Evolutionary conservation across 2,113 vertebrate genomes (phyloP).

Genomic region (Climacteris rufus): DNA sequence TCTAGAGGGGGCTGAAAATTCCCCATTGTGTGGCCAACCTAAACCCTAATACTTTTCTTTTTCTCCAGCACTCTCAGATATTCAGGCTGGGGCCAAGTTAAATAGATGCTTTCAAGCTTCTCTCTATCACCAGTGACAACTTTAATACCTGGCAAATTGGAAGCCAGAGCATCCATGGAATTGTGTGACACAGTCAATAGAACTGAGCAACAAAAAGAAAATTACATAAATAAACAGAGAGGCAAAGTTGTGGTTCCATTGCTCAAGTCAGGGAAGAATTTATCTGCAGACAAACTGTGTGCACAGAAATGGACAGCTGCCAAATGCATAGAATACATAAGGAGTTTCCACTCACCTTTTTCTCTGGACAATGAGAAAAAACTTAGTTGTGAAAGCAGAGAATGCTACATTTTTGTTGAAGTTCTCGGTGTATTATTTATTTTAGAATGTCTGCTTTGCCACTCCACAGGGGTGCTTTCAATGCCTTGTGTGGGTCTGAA

Average conservation of each 20-base stretch:
- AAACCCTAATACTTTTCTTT: not conserved
- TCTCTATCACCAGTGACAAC: not conserved
- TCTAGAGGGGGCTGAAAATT: not conserved
- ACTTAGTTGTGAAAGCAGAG: not conserved
- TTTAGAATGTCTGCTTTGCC: not conserved
- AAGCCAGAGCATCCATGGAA: not conserved
- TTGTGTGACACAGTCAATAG: not conserved
- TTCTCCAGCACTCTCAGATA: not conserved
- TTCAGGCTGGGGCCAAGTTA: not conserved
- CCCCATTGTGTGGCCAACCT: not conserved
- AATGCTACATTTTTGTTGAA: not conserved
- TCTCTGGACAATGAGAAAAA: not conserved
- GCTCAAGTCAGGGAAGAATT: not conserved
- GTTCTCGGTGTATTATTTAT: not conserved
- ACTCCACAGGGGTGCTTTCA: not conserved
- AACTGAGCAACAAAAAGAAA: not conserved
- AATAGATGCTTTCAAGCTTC: not conserved
- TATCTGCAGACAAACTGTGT: not conserved
- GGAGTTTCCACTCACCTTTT: not conserved
- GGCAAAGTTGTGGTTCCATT: not conserved
- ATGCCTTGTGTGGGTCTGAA: not conserved
- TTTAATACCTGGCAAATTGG: conserved; percentile 21
- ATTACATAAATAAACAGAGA: not conserved
- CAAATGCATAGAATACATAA: not conserved
- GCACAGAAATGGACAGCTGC: not conserved